Evolutionary conservation across 2,113 vertebrate genomes (phyloP).

Genomic region (Leuciscus idus): DNA sequence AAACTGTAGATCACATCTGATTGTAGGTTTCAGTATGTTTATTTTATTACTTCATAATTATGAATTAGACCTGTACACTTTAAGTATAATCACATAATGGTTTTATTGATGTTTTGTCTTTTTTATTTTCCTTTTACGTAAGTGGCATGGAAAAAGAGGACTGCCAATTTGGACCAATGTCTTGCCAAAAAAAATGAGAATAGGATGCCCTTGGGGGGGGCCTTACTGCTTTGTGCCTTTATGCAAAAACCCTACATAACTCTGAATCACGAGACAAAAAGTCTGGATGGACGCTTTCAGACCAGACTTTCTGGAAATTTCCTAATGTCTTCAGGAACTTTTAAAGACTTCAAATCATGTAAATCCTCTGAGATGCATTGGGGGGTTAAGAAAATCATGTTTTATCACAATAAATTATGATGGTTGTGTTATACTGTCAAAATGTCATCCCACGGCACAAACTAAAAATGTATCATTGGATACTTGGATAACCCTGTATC

Average conservation of each 20-base stretch:
- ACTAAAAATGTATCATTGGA: slow-evolving; percentile 50
- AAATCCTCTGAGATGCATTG: slow-evolving; percentile 41
- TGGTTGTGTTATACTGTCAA: slow-evolving; percentile 59
- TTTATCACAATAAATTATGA: slow-evolving; percentile 53
- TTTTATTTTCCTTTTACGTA: slow-evolving; percentile 56
- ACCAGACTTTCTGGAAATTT: slow-evolving; percentile 64
- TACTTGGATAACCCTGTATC: slow-evolving; percentile 39
- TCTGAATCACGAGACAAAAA: slow-evolving; percentile 60
- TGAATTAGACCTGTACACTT: slow-evolving; percentile 58
- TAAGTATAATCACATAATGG: slow-evolving; percentile 53
- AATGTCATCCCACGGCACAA: slow-evolving; percentile 69
- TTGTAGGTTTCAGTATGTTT: slow-evolving; percentile 58
- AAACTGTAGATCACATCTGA: slow-evolving; percentile 56
- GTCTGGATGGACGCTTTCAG: slow-evolving; percentile 65
- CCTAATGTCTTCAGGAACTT: slow-evolving; percentile 59
- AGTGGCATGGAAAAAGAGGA: slow-evolving; percentile 74
- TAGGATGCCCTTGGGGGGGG: slow-evolving; percentile 65
- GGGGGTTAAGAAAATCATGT: slow-evolving; percentile 44
- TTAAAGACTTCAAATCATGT: slow-evolving; percentile 52
- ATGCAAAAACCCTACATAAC: slow-evolving; percentile 71
- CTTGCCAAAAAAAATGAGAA: slow-evolving; percentile 69
- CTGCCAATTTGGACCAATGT: slow-evolving; percentile 79
- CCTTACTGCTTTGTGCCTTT: slow-evolving; percentile 81
- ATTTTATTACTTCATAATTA: slow-evolving; percentile 43
- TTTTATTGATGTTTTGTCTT: slow-evolving; percentile 55